Evolutionary conservation across 1,140 invertebrate species (phyloP).

Genomic region (Pseudomyrmex concolor): DNA sequence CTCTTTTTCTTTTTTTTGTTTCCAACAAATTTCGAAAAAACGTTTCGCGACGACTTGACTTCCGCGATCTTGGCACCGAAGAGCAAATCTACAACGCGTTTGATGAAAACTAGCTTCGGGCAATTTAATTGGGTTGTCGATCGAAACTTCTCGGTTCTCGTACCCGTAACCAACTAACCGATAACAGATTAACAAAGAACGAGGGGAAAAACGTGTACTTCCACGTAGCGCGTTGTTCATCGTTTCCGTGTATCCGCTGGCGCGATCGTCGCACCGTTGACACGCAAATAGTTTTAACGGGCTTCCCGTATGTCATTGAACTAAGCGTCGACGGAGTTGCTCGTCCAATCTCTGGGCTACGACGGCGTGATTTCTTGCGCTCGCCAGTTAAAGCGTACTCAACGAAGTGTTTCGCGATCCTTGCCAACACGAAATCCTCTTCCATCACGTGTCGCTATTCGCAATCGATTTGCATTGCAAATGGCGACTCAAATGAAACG

Average conservation of each 20-base stretch:
- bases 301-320: conserved; percentile 74
- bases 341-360: neutral
- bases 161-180: conserved; percentile 48
- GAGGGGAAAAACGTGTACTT: conserved; percentile 1
- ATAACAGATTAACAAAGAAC: conserved; percentile 57
- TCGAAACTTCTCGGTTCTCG: conserved; percentile 47
- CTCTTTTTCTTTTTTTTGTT: no score
- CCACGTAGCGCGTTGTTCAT: conserved; percentile 10
- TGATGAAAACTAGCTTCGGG: neutral
- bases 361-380: conserved; percentile 21
- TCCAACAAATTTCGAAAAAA: no score
- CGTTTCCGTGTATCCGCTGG: conserved; percentile 60
- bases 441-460: conserved; percentile 17
- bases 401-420: conserved; percentile 26
- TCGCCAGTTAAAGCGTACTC: conserved; percentile 23
- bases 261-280: conserved; percentile 46
- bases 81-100: conserved; percentile 11
- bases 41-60: neutral
- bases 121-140: conserved; percentile 29
- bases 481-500: conserved; percentile 43
- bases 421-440: conserved; percentile 49
- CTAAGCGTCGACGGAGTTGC: conserved; percentile 42
- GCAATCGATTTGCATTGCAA: conserved; percentile 64
- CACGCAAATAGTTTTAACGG: conserved; percentile 78
- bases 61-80: neutral